A percentile compares a stretch with the other conserved stretches of the same genome.
Conservation (phyloP, 30 jellyfish, hydroid and myxozoan species). For the Hydra vulgaris region DNA sequence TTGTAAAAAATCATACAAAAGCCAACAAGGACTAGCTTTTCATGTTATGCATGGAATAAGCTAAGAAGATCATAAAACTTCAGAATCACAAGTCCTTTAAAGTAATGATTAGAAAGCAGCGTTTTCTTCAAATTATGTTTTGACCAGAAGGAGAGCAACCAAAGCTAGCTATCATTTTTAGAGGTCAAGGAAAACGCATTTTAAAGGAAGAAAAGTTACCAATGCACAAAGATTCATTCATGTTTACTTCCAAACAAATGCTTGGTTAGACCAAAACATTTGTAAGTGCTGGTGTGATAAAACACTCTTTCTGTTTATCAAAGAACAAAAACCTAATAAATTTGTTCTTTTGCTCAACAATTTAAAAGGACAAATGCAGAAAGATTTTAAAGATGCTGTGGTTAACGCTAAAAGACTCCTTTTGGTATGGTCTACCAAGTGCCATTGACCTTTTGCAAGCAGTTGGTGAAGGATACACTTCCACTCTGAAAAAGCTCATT, state of each 20-base stretch:
- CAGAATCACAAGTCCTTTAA: too few species aligned
- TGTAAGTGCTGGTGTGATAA: too few species aligned
- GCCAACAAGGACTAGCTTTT: too few species aligned
- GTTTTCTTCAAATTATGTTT: too few species aligned
- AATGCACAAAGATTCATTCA: constrained; percentile 47
- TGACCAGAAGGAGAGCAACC: too few species aligned
- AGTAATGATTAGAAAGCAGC: too few species aligned
- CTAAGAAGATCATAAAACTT: too few species aligned
- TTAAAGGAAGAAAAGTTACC: constrained; percentile 36
- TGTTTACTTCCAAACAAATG: constrained; percentile 36
- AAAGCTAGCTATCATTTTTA: too few species aligned
- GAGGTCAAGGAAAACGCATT: constrained; percentile 48
- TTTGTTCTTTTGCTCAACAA: constrained; percentile 13
- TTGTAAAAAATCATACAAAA: too few species aligned
- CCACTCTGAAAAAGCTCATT: constrained; percentile 22
- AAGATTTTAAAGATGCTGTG: constrained; percentile 1
- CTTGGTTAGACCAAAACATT: constrained; percentile 40
- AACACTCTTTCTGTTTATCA: too few species aligned
- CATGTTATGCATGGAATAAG: too few species aligned
- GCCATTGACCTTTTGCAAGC: constrained; percentile 51
- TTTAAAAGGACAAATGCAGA: constrained; percentile 14
- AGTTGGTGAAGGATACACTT: constrained; percentile 43
- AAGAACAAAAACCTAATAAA: too few species aligned
- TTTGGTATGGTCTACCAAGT: constrained; percentile 45
- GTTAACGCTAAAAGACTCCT: constrained; percentile 11